These are phyloP conservation scores for Netelia melanura DNA, from an alignment of 2,888 invertebrate genomes.

Conservation along the genomic window DNA sequence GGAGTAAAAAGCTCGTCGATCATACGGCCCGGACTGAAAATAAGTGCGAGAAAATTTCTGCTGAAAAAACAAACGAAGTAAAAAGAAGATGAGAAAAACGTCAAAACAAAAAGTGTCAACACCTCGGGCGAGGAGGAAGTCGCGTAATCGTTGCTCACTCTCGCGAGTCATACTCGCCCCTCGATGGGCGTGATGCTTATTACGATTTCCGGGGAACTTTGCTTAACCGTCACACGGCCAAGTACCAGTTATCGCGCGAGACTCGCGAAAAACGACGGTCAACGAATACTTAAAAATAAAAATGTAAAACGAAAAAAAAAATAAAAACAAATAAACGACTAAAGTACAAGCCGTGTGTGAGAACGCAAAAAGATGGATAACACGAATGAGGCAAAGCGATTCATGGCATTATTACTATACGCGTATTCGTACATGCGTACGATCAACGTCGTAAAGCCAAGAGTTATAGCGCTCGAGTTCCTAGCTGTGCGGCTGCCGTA, in stretches of 20 bases:
- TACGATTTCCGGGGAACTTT: constrained; percentile 72
- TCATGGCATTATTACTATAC: constrained; percentile 44
- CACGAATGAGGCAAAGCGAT: constrained; percentile 62
- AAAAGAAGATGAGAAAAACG: not conserved
- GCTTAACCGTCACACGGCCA: constrained; percentile 27
- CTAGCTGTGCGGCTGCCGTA: constrained; percentile 51
- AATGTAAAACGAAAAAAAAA: constrained; percentile 6
- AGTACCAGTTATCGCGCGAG: constrained; percentile 47
- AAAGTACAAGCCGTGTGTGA: constrained; percentile 46
- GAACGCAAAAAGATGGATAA: constrained; percentile 67
- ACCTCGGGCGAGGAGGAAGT: constrained; percentile 51
- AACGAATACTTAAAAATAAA: constrained; percentile 9
- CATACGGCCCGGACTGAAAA: constrained; percentile 4
- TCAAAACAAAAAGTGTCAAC: constrained; percentile 19
- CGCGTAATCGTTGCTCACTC: constrained; percentile 51
- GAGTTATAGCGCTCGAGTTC: constrained; percentile 72
- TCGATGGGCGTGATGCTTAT: constrained; percentile 53
- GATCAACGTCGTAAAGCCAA: constrained; percentile 73
- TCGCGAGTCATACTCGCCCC: constrained; percentile 9
- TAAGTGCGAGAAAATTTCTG: not conserved
- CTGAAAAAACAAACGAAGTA: not conserved
- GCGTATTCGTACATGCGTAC: constrained; percentile 53
- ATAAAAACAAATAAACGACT: constrained; percentile 17
- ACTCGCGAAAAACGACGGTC: constrained; percentile 36
- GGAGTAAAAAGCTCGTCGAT: constrained; percentile 26